Conservation (phyloP, 2,797 vertebrate species). For the Lycodopsis pacificus region DNA sequence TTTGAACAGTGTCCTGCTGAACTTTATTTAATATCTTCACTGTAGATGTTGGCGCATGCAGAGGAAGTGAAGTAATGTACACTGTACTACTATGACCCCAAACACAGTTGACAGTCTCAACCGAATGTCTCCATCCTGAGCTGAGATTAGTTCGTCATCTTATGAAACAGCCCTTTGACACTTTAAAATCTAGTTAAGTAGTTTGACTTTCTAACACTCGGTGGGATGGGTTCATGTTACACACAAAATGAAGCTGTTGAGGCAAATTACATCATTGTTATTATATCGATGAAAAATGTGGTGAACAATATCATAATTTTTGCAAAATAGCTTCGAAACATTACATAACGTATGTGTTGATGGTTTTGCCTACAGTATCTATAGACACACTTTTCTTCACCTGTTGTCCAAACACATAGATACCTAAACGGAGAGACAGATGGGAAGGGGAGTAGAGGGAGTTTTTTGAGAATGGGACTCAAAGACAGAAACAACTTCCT, state of each 20-base stretch:
- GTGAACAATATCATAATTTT: neutral
- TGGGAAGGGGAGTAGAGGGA: slow-evolving; percentile 14
- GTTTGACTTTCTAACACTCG: neutral
- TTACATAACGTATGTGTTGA: neutral
- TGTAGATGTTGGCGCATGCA: neutral
- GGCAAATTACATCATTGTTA: neutral
- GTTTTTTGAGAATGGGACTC: slow-evolving; percentile 35
- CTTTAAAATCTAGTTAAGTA: neutral
- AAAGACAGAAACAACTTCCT: slow-evolving; percentile 46
- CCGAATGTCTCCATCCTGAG: neutral
- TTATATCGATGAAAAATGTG: neutral
- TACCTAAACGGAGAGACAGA: slow-evolving; percentile 16
- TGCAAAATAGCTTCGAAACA: neutral
- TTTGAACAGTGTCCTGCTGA: neutral
- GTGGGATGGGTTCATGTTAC: neutral
- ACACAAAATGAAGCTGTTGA: neutral
- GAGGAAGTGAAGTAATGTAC: neutral
- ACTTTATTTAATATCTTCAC: neutral
- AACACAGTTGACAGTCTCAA: neutral
- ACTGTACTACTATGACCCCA: neutral
- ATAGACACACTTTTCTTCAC: neutral
- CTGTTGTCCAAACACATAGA: neutral
- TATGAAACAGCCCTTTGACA: neutral
- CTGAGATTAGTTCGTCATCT: neutral
- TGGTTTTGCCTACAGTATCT: neutral